Evolutionary conservation across 2,888 invertebrate species (phyloP).

Genomic region (Halictus quadricinctus): DNA sequence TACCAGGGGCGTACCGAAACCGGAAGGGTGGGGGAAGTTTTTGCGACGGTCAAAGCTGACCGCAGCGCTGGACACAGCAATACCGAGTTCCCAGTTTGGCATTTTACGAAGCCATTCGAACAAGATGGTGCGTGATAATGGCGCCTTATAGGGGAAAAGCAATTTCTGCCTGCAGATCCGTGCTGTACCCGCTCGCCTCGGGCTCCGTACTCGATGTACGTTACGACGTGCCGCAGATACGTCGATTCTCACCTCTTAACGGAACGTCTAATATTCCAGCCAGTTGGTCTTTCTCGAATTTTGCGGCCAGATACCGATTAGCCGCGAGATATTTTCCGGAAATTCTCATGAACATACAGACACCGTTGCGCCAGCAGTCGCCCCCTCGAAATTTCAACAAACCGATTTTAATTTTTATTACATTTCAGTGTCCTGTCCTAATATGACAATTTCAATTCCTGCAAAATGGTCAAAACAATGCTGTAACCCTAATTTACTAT

Average conservation of each 20-base stretch:
- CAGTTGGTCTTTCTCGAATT: constrained; percentile 28
- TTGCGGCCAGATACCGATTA: constrained; percentile 20
- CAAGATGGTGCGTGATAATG: constrained; percentile 82
- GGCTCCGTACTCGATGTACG: constrained; percentile 57
- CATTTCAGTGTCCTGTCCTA: neutral
- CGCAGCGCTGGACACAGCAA: constrained; percentile 76
- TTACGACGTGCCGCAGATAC: constrained; percentile 67
- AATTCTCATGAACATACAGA: neutral
- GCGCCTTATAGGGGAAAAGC: constrained; percentile 80
- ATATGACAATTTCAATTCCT: neutral
- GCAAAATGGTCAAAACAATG: neutral
- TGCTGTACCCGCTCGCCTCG: constrained; percentile 50
- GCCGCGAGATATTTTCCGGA: neutral
- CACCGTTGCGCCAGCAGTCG: neutral
- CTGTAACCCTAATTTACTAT: too few relatives aligned
- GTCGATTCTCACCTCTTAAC: constrained; percentile 74
- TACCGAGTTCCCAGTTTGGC: constrained; percentile 77
- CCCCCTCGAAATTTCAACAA: neutral
- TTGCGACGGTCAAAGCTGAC: constrained; percentile 71
- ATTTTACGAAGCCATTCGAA: constrained; percentile 80
- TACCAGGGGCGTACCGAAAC: constrained; percentile 24
- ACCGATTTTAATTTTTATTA: neutral
- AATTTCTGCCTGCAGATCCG: constrained; percentile 76
- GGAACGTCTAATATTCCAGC: constrained; percentile 73
- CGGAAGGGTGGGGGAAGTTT: constrained; percentile 48